These are phyloP conservation scores for Brachynemurus nebulosus DNA, from an alignment of 2,888 invertebrate species.

Conservation along the genomic window DNA sequence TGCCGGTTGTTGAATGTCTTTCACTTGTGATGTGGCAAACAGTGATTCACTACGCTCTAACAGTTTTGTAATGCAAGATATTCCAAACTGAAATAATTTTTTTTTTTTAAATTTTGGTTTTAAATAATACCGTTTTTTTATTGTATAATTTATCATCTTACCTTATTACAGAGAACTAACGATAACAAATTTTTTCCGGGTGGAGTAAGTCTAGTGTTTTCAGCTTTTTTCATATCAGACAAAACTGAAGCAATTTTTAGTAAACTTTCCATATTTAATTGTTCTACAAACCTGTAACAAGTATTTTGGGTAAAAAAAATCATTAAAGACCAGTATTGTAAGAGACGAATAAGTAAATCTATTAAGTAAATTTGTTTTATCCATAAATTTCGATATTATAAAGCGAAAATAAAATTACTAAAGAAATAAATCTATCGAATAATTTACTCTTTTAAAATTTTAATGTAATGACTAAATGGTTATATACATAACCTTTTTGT, in stretches of 20 bases:
- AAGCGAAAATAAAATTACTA: too few relatives aligned
- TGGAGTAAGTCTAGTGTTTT: slow-evolving; percentile 28
- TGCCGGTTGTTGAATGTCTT: slow-evolving; percentile 25
- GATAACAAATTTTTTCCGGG: slow-evolving; percentile 28
- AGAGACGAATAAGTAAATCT: too few relatives aligned
- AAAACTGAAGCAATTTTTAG: slow-evolving; percentile 27
- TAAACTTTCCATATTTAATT: slow-evolving; percentile 27
- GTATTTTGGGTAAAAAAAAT: too few relatives aligned
- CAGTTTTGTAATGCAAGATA: slow-evolving; percentile 38
- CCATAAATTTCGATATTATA: too few relatives aligned
- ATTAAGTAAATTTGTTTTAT: too few relatives aligned
- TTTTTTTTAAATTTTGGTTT: neutral
- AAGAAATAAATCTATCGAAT: too few relatives aligned
- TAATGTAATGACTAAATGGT: too few relatives aligned
- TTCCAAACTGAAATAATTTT: slow-evolving; percentile 36
- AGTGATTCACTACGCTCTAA: slow-evolving; percentile 36
- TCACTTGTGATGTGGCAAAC: slow-evolving; percentile 27
- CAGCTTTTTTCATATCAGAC: slow-evolving; percentile 25
- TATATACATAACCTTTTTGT: too few relatives aligned
- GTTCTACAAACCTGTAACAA: slow-evolving; percentile 26
- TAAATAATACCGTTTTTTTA: slow-evolving; percentile 5
- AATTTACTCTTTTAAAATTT: too few relatives aligned
- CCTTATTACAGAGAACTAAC: slow-evolving; percentile 38
- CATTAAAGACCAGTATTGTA: too few relatives aligned
- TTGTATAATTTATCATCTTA: slow-evolving; percentile 20